Percentiles rank a stretch among this genome's conserved stretches.
phyloP scores from a whole-genome alignment of 2,113 vertebrate genomes.

The Gallinago undulata region DNA sequence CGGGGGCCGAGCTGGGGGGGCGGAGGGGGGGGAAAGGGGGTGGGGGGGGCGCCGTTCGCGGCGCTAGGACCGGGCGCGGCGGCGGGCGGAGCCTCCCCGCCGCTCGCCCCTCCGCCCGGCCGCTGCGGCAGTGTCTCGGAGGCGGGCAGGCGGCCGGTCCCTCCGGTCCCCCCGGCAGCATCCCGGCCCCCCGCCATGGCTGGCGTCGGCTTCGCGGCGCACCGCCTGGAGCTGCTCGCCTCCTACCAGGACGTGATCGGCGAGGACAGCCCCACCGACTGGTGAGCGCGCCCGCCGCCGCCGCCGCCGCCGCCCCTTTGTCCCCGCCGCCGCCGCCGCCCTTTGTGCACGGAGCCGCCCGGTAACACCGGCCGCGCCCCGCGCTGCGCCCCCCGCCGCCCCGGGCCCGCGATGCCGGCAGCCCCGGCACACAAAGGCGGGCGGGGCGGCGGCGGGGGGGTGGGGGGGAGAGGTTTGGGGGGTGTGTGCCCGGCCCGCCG shows the following conservation, averaged over 20 bases:
- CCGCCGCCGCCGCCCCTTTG: background rate
- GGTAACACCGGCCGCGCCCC: background rate
- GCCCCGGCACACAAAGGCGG: conserved; percentile 57
- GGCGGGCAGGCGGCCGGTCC: conserved; percentile 50
- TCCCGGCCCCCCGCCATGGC: conserved; percentile 71
- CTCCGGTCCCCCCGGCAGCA: conserved; percentile 11
- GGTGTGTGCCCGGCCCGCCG: background rate
- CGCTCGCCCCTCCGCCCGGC: conserved; percentile 20
- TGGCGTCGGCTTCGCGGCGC: conserved; percentile 75
- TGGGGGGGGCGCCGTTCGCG: background rate
- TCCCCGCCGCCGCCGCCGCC: background rate
- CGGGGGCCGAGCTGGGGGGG: background rate
- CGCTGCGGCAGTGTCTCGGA: conserved; percentile 72
- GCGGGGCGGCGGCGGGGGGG: conserved; percentile 13
- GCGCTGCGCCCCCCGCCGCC: background rate
- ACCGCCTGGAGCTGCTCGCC: conserved; percentile 80
- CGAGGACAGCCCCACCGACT: conserved; percentile 76
- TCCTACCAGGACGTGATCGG: conserved; percentile 79
- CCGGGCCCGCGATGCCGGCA: background rate
- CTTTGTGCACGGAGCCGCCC: conserved; percentile 22
- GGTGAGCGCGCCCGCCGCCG: conserved; percentile 71
- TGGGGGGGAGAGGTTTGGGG: background rate
- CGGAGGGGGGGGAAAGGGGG: background rate
- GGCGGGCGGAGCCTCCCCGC: conserved; percentile 26
- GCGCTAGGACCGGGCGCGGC: conserved; percentile 70